Conservation (phyloP, 2,113 vertebrate genomes). For the Cinclus mexicanus region DNA sequence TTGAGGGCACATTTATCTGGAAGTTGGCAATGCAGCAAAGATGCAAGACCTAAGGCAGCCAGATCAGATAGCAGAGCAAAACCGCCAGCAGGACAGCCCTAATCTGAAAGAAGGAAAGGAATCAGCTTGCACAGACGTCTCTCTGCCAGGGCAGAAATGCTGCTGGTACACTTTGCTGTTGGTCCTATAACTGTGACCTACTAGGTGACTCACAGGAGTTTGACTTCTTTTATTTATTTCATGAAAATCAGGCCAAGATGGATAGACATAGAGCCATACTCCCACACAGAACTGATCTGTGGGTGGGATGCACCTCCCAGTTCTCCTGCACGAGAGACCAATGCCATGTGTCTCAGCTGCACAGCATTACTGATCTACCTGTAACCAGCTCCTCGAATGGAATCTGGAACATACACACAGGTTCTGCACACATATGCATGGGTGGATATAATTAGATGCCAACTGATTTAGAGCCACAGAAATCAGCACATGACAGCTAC, state of each 20-base stretch:
- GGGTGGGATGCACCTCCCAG: background rate
- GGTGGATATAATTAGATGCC: background rate
- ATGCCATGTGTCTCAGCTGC: background rate
- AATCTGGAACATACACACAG: background rate
- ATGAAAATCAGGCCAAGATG: background rate
- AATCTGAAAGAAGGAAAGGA: background rate
- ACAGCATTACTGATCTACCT: background rate
- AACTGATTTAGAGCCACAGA: background rate
- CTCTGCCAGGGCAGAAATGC: background rate
- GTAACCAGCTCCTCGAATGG: background rate
- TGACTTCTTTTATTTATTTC: background rate
- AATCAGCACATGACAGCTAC: background rate
- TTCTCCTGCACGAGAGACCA: background rate
- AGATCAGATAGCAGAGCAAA: background rate
- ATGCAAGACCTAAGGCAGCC: background rate
- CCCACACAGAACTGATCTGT: background rate
- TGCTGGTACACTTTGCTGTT: background rate
- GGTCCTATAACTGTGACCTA: background rate
- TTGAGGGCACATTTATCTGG: background rate
- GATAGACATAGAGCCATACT: background rate
- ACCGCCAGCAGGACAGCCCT: background rate
- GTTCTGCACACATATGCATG: background rate
- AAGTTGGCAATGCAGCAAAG: background rate
- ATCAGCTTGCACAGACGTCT: background rate
- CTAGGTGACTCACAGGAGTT: background rate